phyloP scores from a whole-genome alignment of 2,797 vertebrate genomes.

The Tadarida brasiliensis region DNA sequence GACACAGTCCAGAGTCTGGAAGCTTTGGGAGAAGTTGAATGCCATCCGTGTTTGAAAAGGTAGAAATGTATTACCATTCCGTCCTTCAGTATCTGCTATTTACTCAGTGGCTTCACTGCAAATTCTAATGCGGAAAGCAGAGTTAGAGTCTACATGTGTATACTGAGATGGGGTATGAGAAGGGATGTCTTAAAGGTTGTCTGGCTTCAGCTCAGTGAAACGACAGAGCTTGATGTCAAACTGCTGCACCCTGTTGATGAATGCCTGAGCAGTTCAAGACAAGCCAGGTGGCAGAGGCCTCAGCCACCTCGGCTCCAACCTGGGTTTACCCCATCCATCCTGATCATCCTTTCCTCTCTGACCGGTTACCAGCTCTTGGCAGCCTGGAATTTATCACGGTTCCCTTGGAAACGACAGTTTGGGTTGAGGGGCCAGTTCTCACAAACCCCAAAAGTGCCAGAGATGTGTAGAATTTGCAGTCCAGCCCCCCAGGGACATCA shows the following conservation, averaged over 20 bases:
- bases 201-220: constrained; percentile 1
- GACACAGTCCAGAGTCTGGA: constrained; percentile 56
- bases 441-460: neutral
- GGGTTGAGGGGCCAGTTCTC: neutral
- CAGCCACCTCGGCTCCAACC: neutral
- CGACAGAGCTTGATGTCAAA: neutral
- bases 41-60: constrained; percentile 63
- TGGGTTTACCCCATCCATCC: neutral
- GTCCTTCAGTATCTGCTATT: constrained; percentile 58
- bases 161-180: neutral
- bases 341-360: neutral
- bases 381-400: neutral
- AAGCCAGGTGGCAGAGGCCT: neutral
- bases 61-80: constrained; percentile 7
- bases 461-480: neutral
- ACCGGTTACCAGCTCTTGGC: neutral
- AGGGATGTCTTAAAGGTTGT: neutral
- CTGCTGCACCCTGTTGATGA: neutral
- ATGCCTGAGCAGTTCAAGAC: neutral
- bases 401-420: neutral
- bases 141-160: constrained; percentile 58
- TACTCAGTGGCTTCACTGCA: constrained; percentile 35
- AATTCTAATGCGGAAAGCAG: constrained; percentile 41
- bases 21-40: constrained; percentile 40
- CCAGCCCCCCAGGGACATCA: neutral